Conservation (phyloP, 1,140 invertebrate genomes). For the Ruditapes philippinarum region DNA sequence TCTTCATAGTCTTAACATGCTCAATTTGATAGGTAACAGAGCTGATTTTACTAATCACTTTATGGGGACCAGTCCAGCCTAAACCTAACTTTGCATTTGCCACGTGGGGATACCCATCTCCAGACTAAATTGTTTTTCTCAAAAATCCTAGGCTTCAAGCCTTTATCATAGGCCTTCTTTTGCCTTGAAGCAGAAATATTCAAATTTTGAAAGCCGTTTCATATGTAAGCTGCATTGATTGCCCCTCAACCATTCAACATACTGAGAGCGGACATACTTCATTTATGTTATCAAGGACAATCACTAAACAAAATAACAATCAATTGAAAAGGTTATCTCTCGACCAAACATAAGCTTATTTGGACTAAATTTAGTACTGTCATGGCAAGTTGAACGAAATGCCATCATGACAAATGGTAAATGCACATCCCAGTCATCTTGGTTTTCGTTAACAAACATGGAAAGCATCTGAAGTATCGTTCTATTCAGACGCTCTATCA, state of each 20-base stretch:
- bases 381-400: neutral
- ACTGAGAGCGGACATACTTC: no score
- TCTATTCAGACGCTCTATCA: conserved; percentile 4
- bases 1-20: no score
- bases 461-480: neutral
- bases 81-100: no score
- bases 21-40: no score
- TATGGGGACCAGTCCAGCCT: no score
- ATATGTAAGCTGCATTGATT: neutral
- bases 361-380: neutral
- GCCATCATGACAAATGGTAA: conserved; percentile 25
- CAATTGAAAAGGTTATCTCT: conserved; percentile 27
- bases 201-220: conserved; percentile 21
- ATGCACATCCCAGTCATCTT: conserved; percentile 49
- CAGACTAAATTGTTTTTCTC: no score
- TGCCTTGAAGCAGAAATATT: conserved; percentile 15
- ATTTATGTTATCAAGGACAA: no score
- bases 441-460: conserved; percentile 16
- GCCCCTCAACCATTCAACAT: neutral
- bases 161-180: conserved; percentile 51
- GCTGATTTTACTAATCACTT: no score
- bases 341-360: neutral
- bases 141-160: no score
- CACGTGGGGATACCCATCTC: no score
- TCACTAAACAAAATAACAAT: neutral